A percentile compares a stretch with the other conserved stretches of the same genome.
Conservation (phyloP, 2,113 vertebrate species). For the Antechinus flavipes region DNA sequence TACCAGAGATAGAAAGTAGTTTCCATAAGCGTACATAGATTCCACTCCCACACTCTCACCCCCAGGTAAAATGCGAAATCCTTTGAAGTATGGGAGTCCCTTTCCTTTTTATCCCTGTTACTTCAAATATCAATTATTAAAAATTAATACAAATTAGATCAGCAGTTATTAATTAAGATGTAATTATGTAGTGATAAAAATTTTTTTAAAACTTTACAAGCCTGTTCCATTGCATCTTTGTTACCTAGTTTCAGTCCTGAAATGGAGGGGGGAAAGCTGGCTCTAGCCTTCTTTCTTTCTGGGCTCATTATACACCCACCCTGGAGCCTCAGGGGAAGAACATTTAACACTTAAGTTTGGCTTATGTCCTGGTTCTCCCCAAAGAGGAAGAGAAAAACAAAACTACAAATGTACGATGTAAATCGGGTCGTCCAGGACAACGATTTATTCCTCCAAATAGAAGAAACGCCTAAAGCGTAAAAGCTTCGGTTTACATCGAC, state of each 20-base stretch:
- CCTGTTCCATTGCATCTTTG: slow-evolving; percentile 42
- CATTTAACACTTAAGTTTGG: neutral
- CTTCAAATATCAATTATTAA: neutral
- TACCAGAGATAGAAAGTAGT: neutral
- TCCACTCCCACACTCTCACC: neutral
- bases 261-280: neutral
- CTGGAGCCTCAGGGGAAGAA: neutral
- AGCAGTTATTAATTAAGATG: neutral
- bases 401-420: neutral
- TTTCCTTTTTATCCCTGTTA: neutral
- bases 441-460: neutral
- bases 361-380: neutral
- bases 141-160: neutral
- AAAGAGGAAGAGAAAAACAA: neutral
- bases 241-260: slow-evolving; percentile 24
- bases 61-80: neutral
- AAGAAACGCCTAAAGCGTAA: neutral
- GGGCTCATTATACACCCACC: neutral
- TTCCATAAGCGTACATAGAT: neutral
- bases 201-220: too few species aligned
- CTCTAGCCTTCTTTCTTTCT: slow-evolving; percentile 18
- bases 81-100: neutral
- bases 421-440: neutral
- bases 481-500: neutral
- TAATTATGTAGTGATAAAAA: neutral